A percentile compares a stretch with the other conserved stretches of the same genome.
phyloP scores from a whole-genome alignment of 2,888 invertebrate genomes.

The Pomacea canaliculata region DNA sequence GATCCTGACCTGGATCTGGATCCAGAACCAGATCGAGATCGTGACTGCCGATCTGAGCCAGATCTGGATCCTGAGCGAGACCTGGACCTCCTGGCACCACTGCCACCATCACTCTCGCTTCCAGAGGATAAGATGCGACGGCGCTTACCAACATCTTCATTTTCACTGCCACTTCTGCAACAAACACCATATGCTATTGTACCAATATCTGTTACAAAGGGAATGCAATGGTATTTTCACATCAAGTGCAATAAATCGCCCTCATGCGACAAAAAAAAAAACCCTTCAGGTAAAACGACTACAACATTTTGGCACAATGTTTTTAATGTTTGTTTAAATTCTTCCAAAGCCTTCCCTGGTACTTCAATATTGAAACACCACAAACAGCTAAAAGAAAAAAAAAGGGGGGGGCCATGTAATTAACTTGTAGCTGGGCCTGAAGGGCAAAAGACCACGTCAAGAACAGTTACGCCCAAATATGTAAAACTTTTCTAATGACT shows the following conservation, averaged over 20 bases:
- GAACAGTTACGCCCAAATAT: too few relatives aligned
- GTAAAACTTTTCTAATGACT: too few relatives aligned
- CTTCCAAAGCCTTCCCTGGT: too few relatives aligned
- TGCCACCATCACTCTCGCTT: conserved; percentile 58
- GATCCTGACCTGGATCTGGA: conserved; percentile 66
- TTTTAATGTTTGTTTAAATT: too few relatives aligned
- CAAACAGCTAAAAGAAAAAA: too few relatives aligned
- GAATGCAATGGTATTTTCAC: too few relatives aligned
- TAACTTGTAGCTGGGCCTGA: too few relatives aligned
- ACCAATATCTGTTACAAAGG: too few relatives aligned
- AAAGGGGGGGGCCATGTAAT: too few relatives aligned
- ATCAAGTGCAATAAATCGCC: too few relatives aligned
- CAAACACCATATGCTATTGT: conserved; percentile 7
- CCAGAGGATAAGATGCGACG: conserved; percentile 63
- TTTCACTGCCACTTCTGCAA: conserved; percentile 48
- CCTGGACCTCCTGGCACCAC: conserved; percentile 15
- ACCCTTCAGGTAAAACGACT: not conserved
- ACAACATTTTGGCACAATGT: not conserved
- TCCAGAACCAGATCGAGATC: conserved; percentile 30
- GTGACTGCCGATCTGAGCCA: conserved; percentile 43
- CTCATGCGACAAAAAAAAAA: not conserved
- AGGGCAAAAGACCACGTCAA: too few relatives aligned
- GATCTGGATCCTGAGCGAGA: conserved; percentile 46
- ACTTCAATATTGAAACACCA: too few relatives aligned
- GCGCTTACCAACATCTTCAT: conserved; percentile 54